Evolutionary conservation across 2,113 vertebrate species (phyloP).

Genomic region (Phocoena sinus): DNA sequence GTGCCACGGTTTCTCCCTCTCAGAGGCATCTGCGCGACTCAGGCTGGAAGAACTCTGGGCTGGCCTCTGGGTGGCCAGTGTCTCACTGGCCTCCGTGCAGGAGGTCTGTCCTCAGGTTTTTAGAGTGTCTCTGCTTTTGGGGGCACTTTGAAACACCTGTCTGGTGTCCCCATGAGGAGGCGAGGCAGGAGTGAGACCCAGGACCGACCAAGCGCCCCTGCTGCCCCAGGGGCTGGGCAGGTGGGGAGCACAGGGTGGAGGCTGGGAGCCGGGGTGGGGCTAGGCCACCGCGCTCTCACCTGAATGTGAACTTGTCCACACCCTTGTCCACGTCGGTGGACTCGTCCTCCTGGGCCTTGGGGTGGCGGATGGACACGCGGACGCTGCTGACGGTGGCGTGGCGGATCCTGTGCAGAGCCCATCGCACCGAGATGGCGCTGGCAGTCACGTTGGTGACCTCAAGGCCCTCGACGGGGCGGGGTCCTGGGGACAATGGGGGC

Average conservation of each 20-base stretch:
- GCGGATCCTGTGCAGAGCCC: constrained; percentile 86
- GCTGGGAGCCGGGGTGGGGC: not conserved
- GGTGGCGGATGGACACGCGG: constrained; percentile 85
- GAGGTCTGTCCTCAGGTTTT: too few relatives aligned
- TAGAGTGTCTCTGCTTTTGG: not conserved
- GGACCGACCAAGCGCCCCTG: too few relatives aligned
- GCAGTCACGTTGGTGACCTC: constrained; percentile 89
- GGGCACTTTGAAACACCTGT: not conserved
- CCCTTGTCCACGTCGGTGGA: constrained; percentile 87
- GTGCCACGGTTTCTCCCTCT: not conserved
- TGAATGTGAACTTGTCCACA: constrained; percentile 86
- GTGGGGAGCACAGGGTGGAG: not conserved
- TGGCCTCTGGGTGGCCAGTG: fast-evolving
- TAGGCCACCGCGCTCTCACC: constrained; percentile 80
- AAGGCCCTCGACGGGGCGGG: constrained; percentile 89
- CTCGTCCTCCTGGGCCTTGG: constrained; percentile 78
- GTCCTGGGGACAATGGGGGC: constrained; percentile 80
- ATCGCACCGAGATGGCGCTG: constrained; percentile 88
- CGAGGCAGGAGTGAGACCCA: fast-evolving
- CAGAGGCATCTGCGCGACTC: not conserved
- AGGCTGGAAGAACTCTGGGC: not conserved
- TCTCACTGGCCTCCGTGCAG: too few relatives aligned
- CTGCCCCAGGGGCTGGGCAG: not conserved
- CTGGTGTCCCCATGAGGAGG: fast-evolving
- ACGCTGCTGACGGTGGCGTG: constrained; percentile 87